These are phyloP conservation scores for Loxodonta africana DNA, from an alignment of 2,113 vertebrate genomes.

Conservation along the genomic window DNA sequence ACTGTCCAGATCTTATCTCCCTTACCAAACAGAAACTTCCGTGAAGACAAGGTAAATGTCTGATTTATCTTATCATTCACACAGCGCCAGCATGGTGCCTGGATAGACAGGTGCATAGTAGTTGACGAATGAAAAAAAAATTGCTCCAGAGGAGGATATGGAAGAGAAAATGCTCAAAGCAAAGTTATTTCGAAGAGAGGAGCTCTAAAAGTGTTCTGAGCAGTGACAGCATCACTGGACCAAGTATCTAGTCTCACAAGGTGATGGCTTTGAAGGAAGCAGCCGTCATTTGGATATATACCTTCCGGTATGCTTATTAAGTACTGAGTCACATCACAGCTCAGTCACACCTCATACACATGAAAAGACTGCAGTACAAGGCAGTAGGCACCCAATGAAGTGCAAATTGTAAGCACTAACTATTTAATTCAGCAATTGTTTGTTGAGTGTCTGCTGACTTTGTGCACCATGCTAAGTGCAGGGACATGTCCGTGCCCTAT, in stretches of 20 bases:
- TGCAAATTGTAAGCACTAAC: not conserved
- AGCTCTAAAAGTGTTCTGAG: not conserved
- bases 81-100: not conserved
- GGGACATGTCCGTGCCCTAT: not conserved
- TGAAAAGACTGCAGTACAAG: not conserved
- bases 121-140: not conserved
- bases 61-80: constrained; percentile 46
- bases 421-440: not conserved
- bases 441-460: not conserved
- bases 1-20: constrained; percentile 13
- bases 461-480: not conserved
- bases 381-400: not conserved
- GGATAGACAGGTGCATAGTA: not conserved
- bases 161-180: not conserved
- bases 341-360: constrained; percentile 33
- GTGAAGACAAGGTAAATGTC: not conserved
- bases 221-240: not conserved
- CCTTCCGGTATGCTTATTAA: constrained; percentile 61
- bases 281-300: constrained; percentile 33
- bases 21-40: constrained; percentile 63
- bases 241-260: not conserved
- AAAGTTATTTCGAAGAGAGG: not conserved
- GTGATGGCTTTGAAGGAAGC: constrained; percentile 45
- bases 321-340: constrained; percentile 36
- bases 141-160: not conserved